Conservation (phyloP, 1,140 invertebrate genomes). For the Heliconius hewitsoni region DNA sequence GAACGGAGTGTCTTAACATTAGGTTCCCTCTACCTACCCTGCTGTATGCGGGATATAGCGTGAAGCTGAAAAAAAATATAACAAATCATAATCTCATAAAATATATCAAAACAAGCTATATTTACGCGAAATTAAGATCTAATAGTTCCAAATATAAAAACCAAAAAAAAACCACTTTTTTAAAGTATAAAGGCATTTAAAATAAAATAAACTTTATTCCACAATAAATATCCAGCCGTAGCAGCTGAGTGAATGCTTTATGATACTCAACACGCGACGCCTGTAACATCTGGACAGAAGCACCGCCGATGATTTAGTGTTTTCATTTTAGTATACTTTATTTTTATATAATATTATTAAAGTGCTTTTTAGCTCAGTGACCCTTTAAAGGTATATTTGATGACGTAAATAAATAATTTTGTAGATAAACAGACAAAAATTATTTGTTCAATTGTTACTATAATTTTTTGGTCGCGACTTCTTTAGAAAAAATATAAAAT, state of each 20-base stretch:
- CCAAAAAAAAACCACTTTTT: not conserved
- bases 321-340: constrained; percentile 70
- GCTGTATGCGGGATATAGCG: not conserved
- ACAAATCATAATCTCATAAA: no score
- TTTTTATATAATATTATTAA: constrained; percentile 53
- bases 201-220: constrained; percentile 4
- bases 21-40: not conserved
- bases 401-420: no score
- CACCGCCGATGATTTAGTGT: constrained; percentile 66
- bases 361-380: constrained; percentile 34
- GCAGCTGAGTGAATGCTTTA: constrained; percentile 7
- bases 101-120: no score
- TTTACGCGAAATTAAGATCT: not conserved
- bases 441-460: no score
- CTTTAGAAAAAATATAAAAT: no score
- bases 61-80: not conserved
- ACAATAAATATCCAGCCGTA: not conserved
- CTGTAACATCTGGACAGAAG: constrained; percentile 69
- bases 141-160: not conserved
- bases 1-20: not conserved
- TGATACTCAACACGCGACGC: constrained; percentile 29
- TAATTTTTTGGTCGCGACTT: no score
- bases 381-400: constrained; percentile 10
- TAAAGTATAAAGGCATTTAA: constrained; percentile 7
- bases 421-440: no score